These are phyloP conservation scores for Sorex maritimensis DNA, from an alignment of 2,797 vertebrate genomes.

Conservation along the genomic window DNA sequence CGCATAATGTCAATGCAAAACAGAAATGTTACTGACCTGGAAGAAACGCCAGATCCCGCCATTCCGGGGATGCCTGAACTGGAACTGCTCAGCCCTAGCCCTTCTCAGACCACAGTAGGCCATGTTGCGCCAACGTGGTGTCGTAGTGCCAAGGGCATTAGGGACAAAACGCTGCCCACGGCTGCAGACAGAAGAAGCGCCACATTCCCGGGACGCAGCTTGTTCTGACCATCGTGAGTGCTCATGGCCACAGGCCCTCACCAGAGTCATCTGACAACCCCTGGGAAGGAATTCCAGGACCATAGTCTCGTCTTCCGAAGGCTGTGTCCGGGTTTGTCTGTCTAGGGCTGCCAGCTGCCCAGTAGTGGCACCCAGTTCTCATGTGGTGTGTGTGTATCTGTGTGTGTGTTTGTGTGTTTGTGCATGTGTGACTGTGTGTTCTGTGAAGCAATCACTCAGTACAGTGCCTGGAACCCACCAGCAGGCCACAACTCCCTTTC, in stretches of 20 bases:
- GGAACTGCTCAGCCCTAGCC: background rate
- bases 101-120: background rate
- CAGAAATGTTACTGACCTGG: background rate
- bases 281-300: slow-evolving; percentile 51
- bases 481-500: background rate
- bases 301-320: slow-evolving; percentile 14
- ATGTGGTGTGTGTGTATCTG: too few relatives aligned
- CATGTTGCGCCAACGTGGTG: accelerated
- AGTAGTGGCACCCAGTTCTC: background rate
- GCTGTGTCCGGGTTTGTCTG: slow-evolving; percentile 13
- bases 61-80: background rate
- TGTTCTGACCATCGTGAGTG: background rate
- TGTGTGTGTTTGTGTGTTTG: background rate
- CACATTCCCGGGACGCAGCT: background rate
- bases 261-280: slow-evolving; percentile 56
- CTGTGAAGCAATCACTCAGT: background rate
- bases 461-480: background rate
- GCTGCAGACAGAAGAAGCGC: background rate
- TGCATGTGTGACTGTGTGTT: background rate
- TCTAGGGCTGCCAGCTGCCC: background rate
- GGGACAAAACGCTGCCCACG: background rate
- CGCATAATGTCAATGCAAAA: background rate
- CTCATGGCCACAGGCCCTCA: slow-evolving; percentile 50
- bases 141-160: background rate
- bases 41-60: background rate